These are phyloP conservation scores for Morelia viridis DNA, from an alignment of 2,797 vertebrate genomes.

Conservation along the genomic window DNA sequence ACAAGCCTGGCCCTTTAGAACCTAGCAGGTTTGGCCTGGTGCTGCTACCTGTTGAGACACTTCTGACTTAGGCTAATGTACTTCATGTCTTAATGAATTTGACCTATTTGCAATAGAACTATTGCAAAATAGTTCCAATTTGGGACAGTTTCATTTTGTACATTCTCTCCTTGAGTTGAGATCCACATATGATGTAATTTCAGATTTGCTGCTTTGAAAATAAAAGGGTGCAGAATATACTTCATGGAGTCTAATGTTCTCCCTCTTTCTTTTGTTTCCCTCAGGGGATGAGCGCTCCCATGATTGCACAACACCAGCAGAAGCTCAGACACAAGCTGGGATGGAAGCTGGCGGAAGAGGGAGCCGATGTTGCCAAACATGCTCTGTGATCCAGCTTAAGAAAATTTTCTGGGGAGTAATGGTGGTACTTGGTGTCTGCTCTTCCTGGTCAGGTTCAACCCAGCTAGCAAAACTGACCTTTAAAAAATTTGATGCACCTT, in stretches of 20 bases:
- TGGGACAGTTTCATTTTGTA: background rate
- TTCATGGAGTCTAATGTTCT: constrained; percentile 17
- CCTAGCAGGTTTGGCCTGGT: no score
- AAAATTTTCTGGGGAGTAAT: constrained; percentile 89
- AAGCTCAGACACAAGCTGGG: constrained; percentile 77
- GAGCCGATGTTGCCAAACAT: constrained; percentile 78
- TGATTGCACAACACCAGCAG: constrained; percentile 83
- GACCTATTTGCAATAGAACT: no score
- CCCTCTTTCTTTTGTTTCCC: constrained; percentile 43
- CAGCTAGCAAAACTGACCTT: constrained; percentile 94
- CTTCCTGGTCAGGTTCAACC: constrained; percentile 91
- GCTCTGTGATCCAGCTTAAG: constrained; percentile 80
- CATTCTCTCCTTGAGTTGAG: background rate
- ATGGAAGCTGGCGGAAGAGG: constrained; percentile 74
- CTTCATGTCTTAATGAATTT: background rate
- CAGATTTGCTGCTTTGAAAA: constrained; percentile 27
- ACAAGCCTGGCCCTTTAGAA: no score
- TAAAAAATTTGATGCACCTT: constrained; percentile 86
- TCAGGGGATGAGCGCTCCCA: constrained; percentile 86
- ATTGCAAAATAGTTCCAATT: background rate
- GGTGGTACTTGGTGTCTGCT: constrained; percentile 89
- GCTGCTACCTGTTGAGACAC: background rate
- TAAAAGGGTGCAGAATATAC: constrained; percentile 25
- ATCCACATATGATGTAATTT: background rate
- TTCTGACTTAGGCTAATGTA: background rate